Conservation (phyloP, 1,140 invertebrate species). For the Propsilocerus akamusi region DNA sequence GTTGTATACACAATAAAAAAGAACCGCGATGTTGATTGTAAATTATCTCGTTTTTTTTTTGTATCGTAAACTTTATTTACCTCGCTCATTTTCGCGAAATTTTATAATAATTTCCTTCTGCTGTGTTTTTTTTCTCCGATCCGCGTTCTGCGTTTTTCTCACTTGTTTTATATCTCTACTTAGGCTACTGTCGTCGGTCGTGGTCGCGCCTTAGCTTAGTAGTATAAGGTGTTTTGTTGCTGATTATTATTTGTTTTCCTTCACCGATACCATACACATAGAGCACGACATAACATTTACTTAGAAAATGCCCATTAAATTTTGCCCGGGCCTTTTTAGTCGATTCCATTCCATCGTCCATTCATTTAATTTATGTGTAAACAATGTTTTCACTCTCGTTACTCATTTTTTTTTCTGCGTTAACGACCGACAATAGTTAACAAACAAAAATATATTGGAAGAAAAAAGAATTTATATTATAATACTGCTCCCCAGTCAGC, state of each 20-base stretch:
- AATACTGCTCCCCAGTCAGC: too few relatives aligned
- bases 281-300: background rate
- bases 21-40: background rate
- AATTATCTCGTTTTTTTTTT: conserved; percentile 1
- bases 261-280: background rate
- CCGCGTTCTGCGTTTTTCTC: background rate
- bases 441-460: background rate
- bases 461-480: background rate
- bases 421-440: background rate
- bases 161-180: background rate
- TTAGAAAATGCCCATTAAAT: background rate
- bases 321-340: too few relatives aligned
- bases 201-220: background rate
- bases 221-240: background rate
- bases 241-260: background rate
- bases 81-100: conserved; percentile 2
- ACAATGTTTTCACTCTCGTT: background rate
- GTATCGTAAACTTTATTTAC: conserved; percentile 1
- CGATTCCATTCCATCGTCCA: too few relatives aligned
- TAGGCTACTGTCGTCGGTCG: background rate
- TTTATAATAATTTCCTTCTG: background rate
- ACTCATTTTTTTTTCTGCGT: background rate
- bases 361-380: too few relatives aligned
- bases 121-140: background rate
- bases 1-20: background rate